Conservation (phyloP, 2,797 vertebrate species). For the Cuniculus paca region DNA sequence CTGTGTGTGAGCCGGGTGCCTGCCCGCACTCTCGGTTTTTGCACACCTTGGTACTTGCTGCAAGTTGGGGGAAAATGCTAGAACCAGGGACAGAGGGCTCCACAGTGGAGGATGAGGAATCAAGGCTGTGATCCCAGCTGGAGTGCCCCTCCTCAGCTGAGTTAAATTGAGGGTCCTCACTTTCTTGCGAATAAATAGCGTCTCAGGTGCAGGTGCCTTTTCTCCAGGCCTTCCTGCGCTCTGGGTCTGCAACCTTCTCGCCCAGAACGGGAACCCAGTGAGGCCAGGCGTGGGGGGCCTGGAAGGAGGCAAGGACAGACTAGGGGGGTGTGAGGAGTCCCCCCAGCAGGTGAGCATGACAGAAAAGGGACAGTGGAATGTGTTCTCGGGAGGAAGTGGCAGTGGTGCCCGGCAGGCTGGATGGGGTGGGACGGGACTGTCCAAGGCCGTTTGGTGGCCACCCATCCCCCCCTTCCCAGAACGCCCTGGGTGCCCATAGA, state of each 20-base stretch:
- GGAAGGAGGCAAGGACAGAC: background rate
- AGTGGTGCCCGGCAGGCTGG: background rate
- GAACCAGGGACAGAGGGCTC: background rate
- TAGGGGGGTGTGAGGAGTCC: background rate
- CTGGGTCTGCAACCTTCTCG: background rate
- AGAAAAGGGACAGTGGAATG: background rate
- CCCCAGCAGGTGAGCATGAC: background rate
- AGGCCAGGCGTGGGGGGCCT: background rate
- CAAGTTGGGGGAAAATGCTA: background rate
- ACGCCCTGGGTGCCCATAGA: background rate
- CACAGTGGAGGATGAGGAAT: background rate
- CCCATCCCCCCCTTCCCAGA: background rate
- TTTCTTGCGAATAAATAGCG: conserved; percentile 33
- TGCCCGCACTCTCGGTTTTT: background rate
- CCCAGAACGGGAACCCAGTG: background rate
- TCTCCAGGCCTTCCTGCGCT: background rate
- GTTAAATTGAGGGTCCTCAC: background rate
- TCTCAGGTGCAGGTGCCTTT: background rate
- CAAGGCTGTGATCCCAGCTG: background rate
- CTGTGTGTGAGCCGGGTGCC: background rate
- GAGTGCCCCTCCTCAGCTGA: background rate
- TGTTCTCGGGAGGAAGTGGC: background rate
- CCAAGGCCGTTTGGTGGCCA: background rate
- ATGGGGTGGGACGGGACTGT: background rate
- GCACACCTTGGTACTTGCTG: background rate